phyloP scores from a whole-genome alignment of 1,140 invertebrate species.

The Polypedilum pembai region DNA sequence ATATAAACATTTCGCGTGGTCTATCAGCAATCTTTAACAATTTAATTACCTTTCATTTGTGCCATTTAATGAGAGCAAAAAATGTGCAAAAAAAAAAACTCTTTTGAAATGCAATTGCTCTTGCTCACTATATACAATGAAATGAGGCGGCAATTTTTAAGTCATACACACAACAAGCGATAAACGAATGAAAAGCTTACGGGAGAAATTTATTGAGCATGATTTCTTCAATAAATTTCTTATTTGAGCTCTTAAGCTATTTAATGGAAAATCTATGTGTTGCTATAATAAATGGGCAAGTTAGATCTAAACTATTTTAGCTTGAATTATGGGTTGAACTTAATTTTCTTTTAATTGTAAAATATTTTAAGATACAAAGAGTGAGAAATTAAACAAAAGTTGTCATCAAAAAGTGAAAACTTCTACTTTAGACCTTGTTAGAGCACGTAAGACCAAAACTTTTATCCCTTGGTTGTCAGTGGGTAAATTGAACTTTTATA shows the following conservation, averaged over 20 bases:
- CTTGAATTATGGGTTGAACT: not conserved
- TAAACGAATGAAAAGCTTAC: not conserved
- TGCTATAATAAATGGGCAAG: not conserved
- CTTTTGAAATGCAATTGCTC: not conserved
- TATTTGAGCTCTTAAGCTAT: not conserved
- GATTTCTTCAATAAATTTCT: slow-evolving; percentile 27
- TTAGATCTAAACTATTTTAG: not conserved
- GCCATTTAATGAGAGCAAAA: not conserved
- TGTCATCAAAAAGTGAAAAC: too few species aligned
- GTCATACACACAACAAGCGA: not conserved
- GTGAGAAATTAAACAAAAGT: too few species aligned
- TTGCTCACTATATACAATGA: not conserved
- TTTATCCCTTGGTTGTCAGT: too few species aligned
- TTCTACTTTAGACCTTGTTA: too few species aligned
- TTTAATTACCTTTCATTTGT: slow-evolving; percentile 28
- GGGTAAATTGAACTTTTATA: too few species aligned
- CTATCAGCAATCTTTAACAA: slow-evolving; percentile 13
- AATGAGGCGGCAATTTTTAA: slow-evolving; percentile 16
- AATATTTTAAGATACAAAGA: too few species aligned
- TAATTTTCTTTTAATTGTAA: too few species aligned
- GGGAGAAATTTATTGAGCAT: slow-evolving; percentile 24
- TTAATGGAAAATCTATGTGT: slow-evolving; percentile 23
- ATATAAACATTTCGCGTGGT: not conserved
- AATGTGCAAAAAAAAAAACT: not conserved
- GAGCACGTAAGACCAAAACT: too few species aligned